Evolutionary conservation across 2,888 invertebrate genomes (phyloP).

Genomic region (Dascillus cervinus): DNA sequence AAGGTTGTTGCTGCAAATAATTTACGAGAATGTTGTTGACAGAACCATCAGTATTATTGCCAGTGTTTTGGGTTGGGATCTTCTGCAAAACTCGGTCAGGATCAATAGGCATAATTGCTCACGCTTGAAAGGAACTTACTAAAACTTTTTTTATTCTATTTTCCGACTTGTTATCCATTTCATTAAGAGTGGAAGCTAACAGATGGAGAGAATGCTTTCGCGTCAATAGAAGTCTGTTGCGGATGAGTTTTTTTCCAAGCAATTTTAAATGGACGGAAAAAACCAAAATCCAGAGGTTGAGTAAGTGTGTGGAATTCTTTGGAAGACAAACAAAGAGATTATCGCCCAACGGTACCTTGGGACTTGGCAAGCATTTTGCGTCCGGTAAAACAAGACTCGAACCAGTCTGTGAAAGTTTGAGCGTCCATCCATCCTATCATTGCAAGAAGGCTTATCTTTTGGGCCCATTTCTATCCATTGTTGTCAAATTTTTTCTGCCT

Average conservation of each 20-base stretch:
- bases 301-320: conserved; percentile 25
- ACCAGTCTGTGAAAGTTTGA: conserved; percentile 25
- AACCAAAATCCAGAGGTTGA: conserved; percentile 22
- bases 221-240: no score
- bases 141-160: conserved; percentile 8
- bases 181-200: not conserved
- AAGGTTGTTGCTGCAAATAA: conserved; percentile 2
- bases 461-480: conserved; percentile 31
- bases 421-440: conserved; percentile 19
- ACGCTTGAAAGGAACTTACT: conserved; percentile 8
- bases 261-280: conserved; percentile 22
- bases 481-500: conserved; percentile 27
- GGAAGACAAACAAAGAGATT: conserved; percentile 26
- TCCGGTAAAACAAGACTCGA: conserved; percentile 16
- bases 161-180: conserved; percentile 4
- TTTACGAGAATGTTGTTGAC: not conserved
- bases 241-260: conserved; percentile 23
- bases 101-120: conserved; percentile 6
- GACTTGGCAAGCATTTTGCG: conserved; percentile 18
- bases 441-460: conserved; percentile 23
- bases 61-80: conserved; percentile 9
- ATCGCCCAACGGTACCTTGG: conserved; percentile 29
- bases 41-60: conserved; percentile 5
- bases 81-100: conserved; percentile 12
- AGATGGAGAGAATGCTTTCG: conserved; percentile 6